Conservation (phyloP, 1,140 invertebrate genomes). For the Panulirus ornatus region DNA sequence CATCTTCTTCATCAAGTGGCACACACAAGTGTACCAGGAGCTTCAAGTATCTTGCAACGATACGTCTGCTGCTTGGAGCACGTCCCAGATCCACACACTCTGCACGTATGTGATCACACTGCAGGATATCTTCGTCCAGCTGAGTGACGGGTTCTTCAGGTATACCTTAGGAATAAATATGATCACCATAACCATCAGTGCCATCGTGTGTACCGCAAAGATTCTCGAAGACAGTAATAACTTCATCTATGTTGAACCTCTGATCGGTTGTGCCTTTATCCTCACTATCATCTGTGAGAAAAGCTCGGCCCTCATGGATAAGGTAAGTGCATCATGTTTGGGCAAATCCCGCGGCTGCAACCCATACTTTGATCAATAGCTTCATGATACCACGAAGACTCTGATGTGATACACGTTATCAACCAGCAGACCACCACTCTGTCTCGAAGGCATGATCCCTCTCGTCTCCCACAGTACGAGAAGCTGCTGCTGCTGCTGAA, state of each 20-base stretch:
- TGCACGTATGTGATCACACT: constrained; percentile 1
- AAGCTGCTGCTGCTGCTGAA: not conserved
- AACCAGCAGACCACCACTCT: too few species aligned
- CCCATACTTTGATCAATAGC: too few species aligned
- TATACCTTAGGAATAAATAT: constrained; percentile 20
- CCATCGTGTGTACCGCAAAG: constrained; percentile 13
- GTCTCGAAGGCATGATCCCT: too few species aligned
- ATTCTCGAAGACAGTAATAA: not conserved
- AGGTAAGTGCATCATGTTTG: not conserved
- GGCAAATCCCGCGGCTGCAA: not conserved
- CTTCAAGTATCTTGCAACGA: not conserved
- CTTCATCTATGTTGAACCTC: constrained; percentile 22
- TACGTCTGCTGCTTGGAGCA: not conserved
- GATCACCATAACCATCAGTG: not conserved
- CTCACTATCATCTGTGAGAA: not conserved
- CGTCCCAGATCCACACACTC: not conserved
- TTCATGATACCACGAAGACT: too few species aligned
- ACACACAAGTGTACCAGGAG: not conserved
- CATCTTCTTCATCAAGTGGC: constrained; percentile 2
- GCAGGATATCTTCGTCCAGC: not conserved
- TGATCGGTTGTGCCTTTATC: not conserved
- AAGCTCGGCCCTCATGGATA: not conserved
- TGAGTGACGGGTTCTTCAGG: constrained; percentile 23
- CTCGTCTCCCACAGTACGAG: not conserved
- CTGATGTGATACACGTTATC: too few species aligned